Base-by-base conservation (phyloP, 2,888 invertebrate genomes). In the Drosophila testacea region DNA sequence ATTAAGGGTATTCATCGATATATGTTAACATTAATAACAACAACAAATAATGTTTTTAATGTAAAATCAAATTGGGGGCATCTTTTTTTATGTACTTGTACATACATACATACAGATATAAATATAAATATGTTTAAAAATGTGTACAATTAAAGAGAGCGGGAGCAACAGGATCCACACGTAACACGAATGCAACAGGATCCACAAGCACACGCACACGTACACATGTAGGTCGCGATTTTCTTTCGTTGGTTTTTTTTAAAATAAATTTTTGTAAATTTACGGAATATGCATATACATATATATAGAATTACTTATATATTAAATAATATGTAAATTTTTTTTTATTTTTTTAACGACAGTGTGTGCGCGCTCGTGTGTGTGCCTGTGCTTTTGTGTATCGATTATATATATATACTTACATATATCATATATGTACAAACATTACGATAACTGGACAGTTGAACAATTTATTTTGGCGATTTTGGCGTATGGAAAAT, bases 31-130 rank as follows among this genome's bases (percentile, higher is more conserved):
- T 22, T 56, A 44, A 27, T 13, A 28, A 22, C 32, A 55, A 6
- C 54, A 54, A 42, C 39, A 54, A 42, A 44, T 11, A 13, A 41
- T 54, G 32, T 54, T 54, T 42, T 42, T 32, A 42, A 54, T 42
- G 5, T 16, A 22, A 32, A 44, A 7, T 13, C 22, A 27, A 27
- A 27, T n/a, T 32, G 32, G 22, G 30, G 41, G 6, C 5, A 54
- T 6, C 16, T 13, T 10, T 13, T 44, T 44, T 36, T 36, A 11
- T 50, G 22, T 27, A 11, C n/a, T 13, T 56, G 6, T 27, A 36
- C 41, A 1, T 54, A 55, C 5, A 13, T 30, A 56, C 13, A 46
- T 46, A 13, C 46, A 38, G 28, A 36, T 56, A 56, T 46, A 13
- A 46, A 38, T 38, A 46, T 46, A 9, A 36, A 56, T 34, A 44